Evolutionary conservation across 2,797 vertebrate genomes (phyloP).

Genomic region (Peromyscus nudipes): DNA sequence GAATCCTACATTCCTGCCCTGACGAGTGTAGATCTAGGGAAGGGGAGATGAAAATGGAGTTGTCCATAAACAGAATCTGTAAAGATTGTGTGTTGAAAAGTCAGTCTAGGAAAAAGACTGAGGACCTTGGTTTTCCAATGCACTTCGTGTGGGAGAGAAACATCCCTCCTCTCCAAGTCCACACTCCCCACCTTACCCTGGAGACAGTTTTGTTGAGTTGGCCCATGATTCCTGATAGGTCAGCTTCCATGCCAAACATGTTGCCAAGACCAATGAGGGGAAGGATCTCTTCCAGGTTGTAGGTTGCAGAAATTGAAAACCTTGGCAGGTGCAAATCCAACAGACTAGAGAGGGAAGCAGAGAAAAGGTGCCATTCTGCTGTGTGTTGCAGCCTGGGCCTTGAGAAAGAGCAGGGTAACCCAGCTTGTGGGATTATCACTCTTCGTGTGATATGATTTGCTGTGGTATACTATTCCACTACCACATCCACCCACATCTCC

Average conservation of each 20-base stretch:
- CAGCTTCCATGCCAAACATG: constrained; percentile 53
- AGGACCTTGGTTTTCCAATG: neutral
- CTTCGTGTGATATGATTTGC: neutral
- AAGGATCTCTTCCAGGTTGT: constrained; percentile 76
- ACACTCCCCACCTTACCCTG: constrained; percentile 80
- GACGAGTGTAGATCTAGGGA: neutral
- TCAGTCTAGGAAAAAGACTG: neutral
- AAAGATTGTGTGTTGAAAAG: rapidly evolving
- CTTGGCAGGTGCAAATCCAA: constrained; percentile 73
- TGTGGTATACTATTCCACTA: neutral
- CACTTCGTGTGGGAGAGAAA: neutral
- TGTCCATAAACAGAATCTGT: neutral
- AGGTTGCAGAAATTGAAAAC: constrained; percentile 70
- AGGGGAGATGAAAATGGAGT: neutral
- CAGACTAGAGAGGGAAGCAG: constrained; percentile 60
- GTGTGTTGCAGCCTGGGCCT: neutral
- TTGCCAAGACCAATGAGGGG: constrained; percentile 57
- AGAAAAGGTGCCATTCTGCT: neutral
- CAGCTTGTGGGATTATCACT: rapidly evolving
- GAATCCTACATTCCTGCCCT: neutral
- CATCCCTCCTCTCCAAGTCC: neutral
- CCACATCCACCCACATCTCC: no score
- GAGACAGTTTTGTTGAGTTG: constrained; percentile 69
- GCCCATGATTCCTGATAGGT: constrained; percentile 70
- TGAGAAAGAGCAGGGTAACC: neutral